Base-by-base conservation (phyloP, 2,888 invertebrate genomes). In the Apotomis betuletana region DNA sequence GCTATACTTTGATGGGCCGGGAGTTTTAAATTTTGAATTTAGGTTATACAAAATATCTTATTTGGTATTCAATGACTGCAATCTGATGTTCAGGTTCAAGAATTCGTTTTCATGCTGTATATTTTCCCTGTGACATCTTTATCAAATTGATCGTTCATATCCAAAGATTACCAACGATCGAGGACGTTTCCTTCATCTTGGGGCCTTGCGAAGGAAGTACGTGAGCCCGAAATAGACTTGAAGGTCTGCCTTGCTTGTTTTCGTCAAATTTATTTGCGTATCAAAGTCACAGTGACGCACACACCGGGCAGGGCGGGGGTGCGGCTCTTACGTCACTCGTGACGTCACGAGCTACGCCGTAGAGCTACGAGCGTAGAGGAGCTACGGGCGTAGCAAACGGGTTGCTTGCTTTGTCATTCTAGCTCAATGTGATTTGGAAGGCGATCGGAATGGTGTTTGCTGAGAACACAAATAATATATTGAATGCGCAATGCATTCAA, bases 321-420 rank as follows among this genome's bases (percentile, higher is more conserved):
- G 86, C 84, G 88, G 83, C 78, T 76, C 84, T 90, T 85, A 90
- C 91, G 89, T 91, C 91, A 91, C 84, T 75, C 74, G 83, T 87
- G 84, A 87, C 87, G 88, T 88, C 89, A 86, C 75, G 74, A 70
- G 76, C 69, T 68, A 61, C 65, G 61, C 54, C 84, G 79, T 61
- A 60, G 36, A 59, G 36, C 55, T 73, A 77, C 41, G 41, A 5
- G 41, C 41, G 41, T 41, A 41, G 41, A 41, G 41, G 41, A 41
- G 41, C 80, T 83, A 81, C 79, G 79, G 69, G 76, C 78, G 80
- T 74, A 74, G 77, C 74, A 67, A 73, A 73, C 80, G 79, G 81
- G 79, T 79, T 80, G 74, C 74, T 67, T 73, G 70, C 75, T 75
- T 75, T 75, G 72, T 73, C 75, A 76, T 75, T 69, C 60, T 65